Conservation (phyloP, 2,888 invertebrate species). For the Latrodectus hesperus region DNA sequence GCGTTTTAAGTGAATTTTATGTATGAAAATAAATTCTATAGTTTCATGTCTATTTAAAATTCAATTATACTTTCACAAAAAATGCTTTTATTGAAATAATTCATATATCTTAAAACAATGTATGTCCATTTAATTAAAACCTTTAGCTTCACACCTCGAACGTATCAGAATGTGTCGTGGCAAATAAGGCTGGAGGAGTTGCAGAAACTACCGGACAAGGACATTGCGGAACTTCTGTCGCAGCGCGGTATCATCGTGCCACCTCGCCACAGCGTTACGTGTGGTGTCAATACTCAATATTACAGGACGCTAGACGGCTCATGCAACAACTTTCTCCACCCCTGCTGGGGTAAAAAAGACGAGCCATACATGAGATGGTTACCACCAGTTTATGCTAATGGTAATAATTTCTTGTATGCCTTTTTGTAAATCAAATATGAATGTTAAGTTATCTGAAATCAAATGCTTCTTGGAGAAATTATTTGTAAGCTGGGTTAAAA, state of each 20-base stretch:
- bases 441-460: too few relatives aligned
- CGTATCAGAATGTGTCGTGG: not conserved
- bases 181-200: slow-evolving; percentile 4
- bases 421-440: too few relatives aligned
- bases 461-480: too few relatives aligned
- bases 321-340: slow-evolving; percentile 61
- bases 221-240: slow-evolving; percentile 10
- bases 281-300: slow-evolving; percentile 7
- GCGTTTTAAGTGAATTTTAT: too few relatives aligned
- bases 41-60: too few relatives aligned
- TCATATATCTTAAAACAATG: too few relatives aligned
- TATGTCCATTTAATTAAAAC: not conserved
- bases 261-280: not conserved
- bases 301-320: slow-evolving; percentile 63
- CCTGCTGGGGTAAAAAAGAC: slow-evolving; percentile 65
- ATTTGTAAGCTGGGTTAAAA: too few relatives aligned
- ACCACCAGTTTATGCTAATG: slow-evolving; percentile 54
- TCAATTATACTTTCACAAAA: too few relatives aligned
- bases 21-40: too few relatives aligned
- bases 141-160: slow-evolving; percentile 29
- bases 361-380: slow-evolving; percentile 65
- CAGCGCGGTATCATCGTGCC: slow-evolving; percentile 26
- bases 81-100: too few relatives aligned
- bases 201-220: not conserved
- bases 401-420: slow-evolving; percentile 4